Percentiles rank a stretch among this genome's conserved stretches.
phyloP scores from a whole-genome alignment of 2,888 invertebrate genomes.

The Drosophila tanythrix region DNA sequence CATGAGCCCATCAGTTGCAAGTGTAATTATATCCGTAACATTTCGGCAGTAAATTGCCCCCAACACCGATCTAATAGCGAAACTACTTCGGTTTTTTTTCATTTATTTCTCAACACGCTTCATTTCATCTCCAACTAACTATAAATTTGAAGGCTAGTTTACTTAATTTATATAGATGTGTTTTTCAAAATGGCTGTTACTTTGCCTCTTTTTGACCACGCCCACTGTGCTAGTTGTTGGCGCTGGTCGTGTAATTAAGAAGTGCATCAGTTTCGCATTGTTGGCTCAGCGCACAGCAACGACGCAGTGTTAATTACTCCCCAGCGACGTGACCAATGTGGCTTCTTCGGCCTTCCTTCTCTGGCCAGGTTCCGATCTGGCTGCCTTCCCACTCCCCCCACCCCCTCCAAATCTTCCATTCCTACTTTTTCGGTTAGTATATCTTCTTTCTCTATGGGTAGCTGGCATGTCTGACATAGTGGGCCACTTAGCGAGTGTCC shows the following conservation, averaged over 20 bases:
- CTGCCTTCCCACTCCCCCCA: not conserved
- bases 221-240: slow-evolving; percentile 35
- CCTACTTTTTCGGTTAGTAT: slow-evolving; percentile 1
- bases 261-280: slow-evolving; percentile 67
- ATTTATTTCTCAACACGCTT: not conserved
- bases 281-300: slow-evolving; percentile 62
- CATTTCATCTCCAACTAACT: not conserved
- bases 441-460: slow-evolving; percentile 6
- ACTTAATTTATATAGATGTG: not conserved
- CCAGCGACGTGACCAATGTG: slow-evolving; percentile 34
- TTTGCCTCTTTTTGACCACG: slow-evolving; percentile 35
- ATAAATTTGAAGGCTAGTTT: not conserved
- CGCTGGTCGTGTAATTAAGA: slow-evolving; percentile 63
- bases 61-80: not conserved
- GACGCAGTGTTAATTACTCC: slow-evolving; percentile 79
- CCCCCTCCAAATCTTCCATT: not conserved
- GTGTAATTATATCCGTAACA: not conserved
- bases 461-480: slow-evolving; percentile 64
- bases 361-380: slow-evolving; percentile 16
- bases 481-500: slow-evolving; percentile 66
- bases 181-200: slow-evolving; percentile 2
- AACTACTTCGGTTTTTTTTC: not conserved
- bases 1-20: not conserved
- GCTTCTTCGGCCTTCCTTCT: not conserved
- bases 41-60: not conserved